Percentiles rank a stretch among this genome's conserved stretches.
Conservation (phyloP, 2,113 vertebrate genomes). For the Mormyrus lacerda region DNA sequence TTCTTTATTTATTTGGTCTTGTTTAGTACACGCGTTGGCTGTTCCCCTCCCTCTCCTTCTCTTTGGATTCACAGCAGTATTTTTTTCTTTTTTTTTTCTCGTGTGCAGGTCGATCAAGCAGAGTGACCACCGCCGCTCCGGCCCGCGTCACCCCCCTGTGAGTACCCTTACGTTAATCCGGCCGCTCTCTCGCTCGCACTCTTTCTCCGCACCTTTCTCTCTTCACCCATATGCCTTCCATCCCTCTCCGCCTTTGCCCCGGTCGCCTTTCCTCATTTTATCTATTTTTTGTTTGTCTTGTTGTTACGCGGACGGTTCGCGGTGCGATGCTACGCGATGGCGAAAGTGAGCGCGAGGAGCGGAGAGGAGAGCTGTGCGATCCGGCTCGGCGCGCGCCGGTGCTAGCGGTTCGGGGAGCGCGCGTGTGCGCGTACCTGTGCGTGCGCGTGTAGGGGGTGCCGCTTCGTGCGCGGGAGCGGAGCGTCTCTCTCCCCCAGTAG, state of each 20-base stretch:
- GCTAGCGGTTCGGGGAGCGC: not conserved
- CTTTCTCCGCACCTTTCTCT: not conserved
- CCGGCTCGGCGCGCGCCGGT: not conserved
- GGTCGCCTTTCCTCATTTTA: constrained; percentile 1
- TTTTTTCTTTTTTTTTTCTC: constrained; percentile 17
- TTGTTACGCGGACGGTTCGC: not conserved
- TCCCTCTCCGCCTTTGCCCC: not conserved
- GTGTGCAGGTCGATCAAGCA: constrained; percentile 39
- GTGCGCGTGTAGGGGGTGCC: not conserved
- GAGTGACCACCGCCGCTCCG: constrained; percentile 32
- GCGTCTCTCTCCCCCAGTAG: not conserved
- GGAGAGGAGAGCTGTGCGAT: not conserved
- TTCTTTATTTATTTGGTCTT: constrained; percentile 22
- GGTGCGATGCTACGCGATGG: not conserved
- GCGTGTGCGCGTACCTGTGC: not conserved
- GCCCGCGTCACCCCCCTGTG: constrained; percentile 38
- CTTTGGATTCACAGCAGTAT: constrained; percentile 13
- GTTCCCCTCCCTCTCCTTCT: constrained; percentile 17
- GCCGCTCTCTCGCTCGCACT: constrained; percentile 13
- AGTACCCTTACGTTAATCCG: constrained; percentile 43
- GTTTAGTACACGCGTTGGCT: constrained; percentile 25
- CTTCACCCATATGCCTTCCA: not conserved
- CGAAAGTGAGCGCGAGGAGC: not conserved
- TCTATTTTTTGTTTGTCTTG: not conserved
- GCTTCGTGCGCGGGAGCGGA: not conserved